Percentiles rank a stretch among this genome's conserved stretches.
Conservation (phyloP, 2,797 vertebrate genomes). For the Pagetopsis macropterus region DNA sequence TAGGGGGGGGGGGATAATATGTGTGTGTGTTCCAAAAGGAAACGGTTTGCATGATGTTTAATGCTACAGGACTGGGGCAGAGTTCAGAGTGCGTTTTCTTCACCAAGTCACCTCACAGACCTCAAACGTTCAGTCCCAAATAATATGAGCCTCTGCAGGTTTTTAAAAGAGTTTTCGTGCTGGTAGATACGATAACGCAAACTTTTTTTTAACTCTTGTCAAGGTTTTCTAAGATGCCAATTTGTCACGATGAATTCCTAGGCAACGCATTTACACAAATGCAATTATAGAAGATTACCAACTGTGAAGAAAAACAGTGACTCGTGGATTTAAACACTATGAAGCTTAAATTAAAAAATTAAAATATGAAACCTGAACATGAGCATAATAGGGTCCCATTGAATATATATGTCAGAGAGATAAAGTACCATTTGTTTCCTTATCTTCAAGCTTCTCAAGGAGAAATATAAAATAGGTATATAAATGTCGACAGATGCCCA, state of each 20-base stretch:
- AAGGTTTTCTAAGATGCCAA: not conserved
- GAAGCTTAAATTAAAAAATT: not conserved
- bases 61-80: conserved; percentile 63
- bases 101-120: conserved; percentile 65
- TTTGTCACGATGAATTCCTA: not conserved
- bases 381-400: too few species aligned
- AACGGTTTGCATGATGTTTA: conserved; percentile 66
- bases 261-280: not conserved
- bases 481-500: not conserved
- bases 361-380: too few species aligned
- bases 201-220: not conserved
- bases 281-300: not conserved
- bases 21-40: conserved; percentile 58
- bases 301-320: not conserved
- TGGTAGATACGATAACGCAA: not conserved
- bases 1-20: conserved; percentile 41
- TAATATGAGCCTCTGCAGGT: conserved; percentile 24
- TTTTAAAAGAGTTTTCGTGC: conserved; percentile 14
- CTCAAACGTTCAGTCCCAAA: conserved; percentile 45
- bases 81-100: conserved; percentile 57
- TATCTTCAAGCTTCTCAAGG: not conserved
- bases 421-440: not conserved
- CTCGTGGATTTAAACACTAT: not conserved
- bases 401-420: not conserved
- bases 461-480: not conserved